Evolutionary conservation across 2,113 vertebrate genomes (phyloP).

Genomic region (Aramus guarauna): DNA sequence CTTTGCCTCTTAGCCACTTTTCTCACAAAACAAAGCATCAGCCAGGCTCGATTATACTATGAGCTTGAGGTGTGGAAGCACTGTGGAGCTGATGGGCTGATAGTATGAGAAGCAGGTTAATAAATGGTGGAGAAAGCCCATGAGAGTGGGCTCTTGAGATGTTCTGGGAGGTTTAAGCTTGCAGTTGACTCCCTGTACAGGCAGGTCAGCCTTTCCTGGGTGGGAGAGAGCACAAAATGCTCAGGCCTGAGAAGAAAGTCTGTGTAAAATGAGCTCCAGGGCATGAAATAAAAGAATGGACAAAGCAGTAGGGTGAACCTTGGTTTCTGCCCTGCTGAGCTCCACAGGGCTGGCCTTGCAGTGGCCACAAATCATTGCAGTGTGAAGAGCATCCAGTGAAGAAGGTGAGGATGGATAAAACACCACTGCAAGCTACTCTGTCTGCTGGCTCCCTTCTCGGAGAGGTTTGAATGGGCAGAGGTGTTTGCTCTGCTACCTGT

Average conservation of each 20-base stretch:
- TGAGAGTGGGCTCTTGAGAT: background rate
- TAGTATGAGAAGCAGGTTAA: background rate
- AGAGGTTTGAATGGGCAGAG: background rate
- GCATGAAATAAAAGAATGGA: background rate
- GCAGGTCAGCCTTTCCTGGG: background rate
- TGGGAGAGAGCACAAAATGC: background rate
- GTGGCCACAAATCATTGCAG: background rate
- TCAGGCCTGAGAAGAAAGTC: background rate
- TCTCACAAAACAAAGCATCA: background rate
- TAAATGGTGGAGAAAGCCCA: background rate
- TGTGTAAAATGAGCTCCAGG: background rate
- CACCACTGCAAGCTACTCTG: background rate
- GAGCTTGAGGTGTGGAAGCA: background rate
- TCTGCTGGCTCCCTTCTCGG: background rate
- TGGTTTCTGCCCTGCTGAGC: background rate
- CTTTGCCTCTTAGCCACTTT: background rate
- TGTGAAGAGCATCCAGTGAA: background rate
- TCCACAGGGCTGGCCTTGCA: fast-evolving
- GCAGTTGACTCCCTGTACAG: background rate
- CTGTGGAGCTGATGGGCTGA: background rate
- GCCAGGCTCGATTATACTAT: background rate
- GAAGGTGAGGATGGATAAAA: background rate
- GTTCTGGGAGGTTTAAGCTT: background rate
- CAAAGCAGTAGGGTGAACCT: background rate
- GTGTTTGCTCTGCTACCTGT: background rate